phyloP scores from a whole-genome alignment of 2,888 invertebrate genomes.

The Netelia melanura region DNA sequence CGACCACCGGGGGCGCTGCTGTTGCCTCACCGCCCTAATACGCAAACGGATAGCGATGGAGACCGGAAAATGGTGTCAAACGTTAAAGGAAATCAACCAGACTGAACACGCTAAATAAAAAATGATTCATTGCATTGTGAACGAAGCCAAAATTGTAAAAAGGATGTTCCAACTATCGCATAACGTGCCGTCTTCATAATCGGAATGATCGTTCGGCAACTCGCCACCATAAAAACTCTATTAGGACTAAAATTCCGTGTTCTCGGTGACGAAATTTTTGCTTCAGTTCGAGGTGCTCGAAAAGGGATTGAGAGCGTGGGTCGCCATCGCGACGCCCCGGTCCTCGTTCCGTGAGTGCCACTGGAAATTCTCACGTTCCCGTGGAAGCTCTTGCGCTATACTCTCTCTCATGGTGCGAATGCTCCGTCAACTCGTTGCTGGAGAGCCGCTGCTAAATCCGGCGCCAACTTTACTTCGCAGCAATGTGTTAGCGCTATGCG shows the following conservation, averaged over 20 bases:
- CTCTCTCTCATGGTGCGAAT: slow-evolving; percentile 31
- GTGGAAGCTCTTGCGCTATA: not conserved
- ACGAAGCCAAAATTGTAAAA: too few species aligned
- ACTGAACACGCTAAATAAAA: too few species aligned
- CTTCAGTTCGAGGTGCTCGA: too few species aligned
- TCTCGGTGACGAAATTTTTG: not conserved
- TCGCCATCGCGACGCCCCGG: slow-evolving; percentile 44
- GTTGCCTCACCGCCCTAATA: too few species aligned
- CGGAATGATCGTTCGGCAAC: too few species aligned
- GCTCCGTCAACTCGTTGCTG: slow-evolving; percentile 56
- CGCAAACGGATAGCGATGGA: too few species aligned
- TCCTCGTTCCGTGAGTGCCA: slow-evolving; percentile 28
- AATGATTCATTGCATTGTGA: too few species aligned
- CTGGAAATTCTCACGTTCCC: slow-evolving; percentile 50
- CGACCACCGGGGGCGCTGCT: too few species aligned
- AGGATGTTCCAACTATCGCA: too few species aligned
- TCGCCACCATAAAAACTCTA: not conserved
- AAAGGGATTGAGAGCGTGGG: not conserved
- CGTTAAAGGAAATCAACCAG: too few species aligned
- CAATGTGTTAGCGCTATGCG: slow-evolving; percentile 45
- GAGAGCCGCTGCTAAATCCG: slow-evolving; percentile 57
- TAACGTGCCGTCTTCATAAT: too few species aligned
- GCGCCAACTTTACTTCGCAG: slow-evolving; percentile 64
- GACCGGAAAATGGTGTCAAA: too few species aligned
- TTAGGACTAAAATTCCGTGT: not conserved